A percentile compares a stretch with the other conserved stretches of the same genome.
Conservation (phyloP, 2,888 invertebrate genomes). For the Magallana nippona region DNA sequence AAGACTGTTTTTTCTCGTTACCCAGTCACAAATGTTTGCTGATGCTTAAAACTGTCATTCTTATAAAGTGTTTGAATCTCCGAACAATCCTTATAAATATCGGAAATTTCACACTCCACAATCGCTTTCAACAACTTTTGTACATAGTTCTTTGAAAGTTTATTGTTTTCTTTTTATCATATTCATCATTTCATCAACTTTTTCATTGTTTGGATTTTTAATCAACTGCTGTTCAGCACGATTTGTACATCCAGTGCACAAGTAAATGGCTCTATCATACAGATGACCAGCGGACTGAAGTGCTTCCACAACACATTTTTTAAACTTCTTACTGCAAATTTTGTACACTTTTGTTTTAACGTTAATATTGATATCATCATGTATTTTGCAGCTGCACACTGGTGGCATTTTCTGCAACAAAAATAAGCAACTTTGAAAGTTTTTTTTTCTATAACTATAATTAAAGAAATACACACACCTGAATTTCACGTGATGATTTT, state of each 20-base stretch:
- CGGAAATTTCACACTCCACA: not conserved
- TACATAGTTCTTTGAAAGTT: not conserved
- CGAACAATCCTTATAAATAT: not conserved
- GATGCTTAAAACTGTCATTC: not conserved
- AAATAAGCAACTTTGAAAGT: not conserved
- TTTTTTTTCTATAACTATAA: too few relatives aligned
- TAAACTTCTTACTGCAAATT: not conserved
- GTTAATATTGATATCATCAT: not conserved
- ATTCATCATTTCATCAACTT: not conserved
- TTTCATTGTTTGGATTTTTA: not conserved
- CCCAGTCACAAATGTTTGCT: not conserved
- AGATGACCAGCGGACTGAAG: conserved; percentile 2
- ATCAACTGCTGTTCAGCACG: not conserved
- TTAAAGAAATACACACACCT: too few relatives aligned
- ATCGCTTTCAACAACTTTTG: not conserved
- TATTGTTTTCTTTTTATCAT: not conserved
- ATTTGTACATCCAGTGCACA: conserved; percentile 1
- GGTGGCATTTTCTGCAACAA: conserved; percentile 10
- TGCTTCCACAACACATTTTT: not conserved
- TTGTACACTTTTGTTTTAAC: not conserved
- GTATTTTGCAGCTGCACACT: conserved; percentile 1
- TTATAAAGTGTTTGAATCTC: conserved; percentile 1
- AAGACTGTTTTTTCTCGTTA: not conserved
- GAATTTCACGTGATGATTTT: too few relatives aligned
- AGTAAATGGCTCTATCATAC: conserved; percentile 10